Conservation (phyloP, 2,113 vertebrate species). For the Laticauda colubrina region DNA sequence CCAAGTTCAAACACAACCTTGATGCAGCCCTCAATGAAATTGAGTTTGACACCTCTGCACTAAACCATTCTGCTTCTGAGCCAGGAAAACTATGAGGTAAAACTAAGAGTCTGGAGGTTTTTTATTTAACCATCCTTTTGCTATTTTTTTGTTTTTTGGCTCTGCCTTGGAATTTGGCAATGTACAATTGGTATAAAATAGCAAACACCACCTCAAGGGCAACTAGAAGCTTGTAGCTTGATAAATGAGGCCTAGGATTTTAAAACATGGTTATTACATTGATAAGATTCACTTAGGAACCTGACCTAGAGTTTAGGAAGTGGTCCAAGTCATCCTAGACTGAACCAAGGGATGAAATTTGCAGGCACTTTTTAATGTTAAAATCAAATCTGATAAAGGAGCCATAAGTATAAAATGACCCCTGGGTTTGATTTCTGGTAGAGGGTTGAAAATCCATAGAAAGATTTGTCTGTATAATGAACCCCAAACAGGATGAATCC, state of each 20-base stretch:
- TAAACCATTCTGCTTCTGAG: neutral
- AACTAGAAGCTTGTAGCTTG: neutral
- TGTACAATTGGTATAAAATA: neutral
- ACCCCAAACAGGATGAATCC: neutral
- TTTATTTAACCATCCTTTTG: neutral
- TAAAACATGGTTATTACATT: neutral
- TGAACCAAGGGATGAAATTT: neutral
- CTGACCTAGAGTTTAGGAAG: neutral
- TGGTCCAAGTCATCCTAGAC: neutral
- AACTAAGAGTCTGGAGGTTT: neutral
- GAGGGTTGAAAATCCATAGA: neutral
- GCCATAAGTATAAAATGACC: neutral
- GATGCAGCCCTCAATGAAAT: no score
- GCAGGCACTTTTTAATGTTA: neutral
- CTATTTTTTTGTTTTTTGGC: neutral
- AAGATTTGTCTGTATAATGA: neutral
- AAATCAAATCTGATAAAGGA: neutral
- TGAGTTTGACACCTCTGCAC: neutral
- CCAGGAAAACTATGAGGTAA: neutral
- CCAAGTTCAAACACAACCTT: no score
- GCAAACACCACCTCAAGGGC: neutral
- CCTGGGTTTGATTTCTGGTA: neutral
- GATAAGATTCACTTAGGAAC: neutral
- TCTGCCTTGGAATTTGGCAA: neutral
- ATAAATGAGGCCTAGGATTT: neutral